Evolutionary conservation across 2,113 vertebrate genomes (phyloP).

Genomic region (Dascyllus trimaculatus): DNA sequence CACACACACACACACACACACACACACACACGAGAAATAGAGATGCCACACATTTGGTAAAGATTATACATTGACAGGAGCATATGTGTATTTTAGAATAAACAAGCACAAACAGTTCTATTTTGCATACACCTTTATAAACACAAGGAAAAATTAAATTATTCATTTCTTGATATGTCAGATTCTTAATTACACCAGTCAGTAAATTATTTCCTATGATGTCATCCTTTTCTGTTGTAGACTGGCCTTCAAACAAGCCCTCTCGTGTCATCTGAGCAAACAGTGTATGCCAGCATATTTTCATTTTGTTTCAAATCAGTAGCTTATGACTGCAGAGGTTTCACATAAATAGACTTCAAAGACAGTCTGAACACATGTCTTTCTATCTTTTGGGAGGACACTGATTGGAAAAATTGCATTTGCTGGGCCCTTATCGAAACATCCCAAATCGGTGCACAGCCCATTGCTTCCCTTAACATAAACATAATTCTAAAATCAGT

Average conservation of each 20-base stretch:
- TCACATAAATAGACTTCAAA: no score
- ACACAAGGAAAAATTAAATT: neutral
- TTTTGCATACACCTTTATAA: neutral
- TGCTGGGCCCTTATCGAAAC: neutral
- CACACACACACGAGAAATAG: neutral
- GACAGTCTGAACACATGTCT: no score
- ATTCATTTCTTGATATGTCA: no score
- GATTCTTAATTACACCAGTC: no score
- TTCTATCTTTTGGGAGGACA: neutral
- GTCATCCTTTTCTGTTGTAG: no score
- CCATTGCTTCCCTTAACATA: neutral
- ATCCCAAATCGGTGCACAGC: neutral
- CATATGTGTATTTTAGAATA: neutral
- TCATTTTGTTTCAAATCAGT: no score
- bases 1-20: neutral
- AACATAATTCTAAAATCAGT: no score
- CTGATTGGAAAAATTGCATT: neutral
- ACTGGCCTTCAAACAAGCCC: no score
- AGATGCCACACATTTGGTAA: constrained; percentile 16
- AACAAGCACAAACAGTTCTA: neutral
- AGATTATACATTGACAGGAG: neutral
- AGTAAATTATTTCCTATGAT: no score
- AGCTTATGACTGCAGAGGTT: no score
- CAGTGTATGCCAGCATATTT: no score
- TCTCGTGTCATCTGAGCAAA: no score